A percentile compares a stretch with the other conserved stretches of the same genome.
Evolutionary conservation across 2,888 invertebrate species (phyloP).

Genomic region (Synergus itoensis): DNA sequence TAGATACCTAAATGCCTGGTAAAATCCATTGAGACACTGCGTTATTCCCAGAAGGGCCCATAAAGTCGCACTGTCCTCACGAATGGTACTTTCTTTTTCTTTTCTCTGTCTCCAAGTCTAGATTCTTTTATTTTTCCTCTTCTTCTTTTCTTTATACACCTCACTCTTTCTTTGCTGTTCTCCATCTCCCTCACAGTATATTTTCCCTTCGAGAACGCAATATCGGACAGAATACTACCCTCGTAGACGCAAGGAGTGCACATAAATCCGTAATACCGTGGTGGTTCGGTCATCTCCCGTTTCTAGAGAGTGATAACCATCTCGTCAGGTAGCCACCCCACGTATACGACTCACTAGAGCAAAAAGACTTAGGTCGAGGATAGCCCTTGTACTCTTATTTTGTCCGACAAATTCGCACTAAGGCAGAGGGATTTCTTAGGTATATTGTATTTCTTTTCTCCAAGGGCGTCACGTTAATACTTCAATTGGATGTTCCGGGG

Average conservation of each 20-base stretch:
- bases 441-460: not conserved
- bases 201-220: constrained; percentile 42
- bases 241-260: constrained; percentile 28
- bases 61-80: constrained; percentile 23
- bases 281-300: constrained; percentile 42
- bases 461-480: not conserved
- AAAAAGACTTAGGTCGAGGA: constrained; percentile 11
- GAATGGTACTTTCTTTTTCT: not conserved
- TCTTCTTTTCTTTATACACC: not conserved
- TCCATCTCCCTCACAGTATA: not conserved
- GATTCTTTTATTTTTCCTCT: not conserved
- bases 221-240: constrained; percentile 36
- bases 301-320: constrained; percentile 45
- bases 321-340: constrained; percentile 47
- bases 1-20: not conserved
- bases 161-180: not conserved
- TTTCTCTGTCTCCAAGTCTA: not conserved
- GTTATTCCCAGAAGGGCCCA: constrained; percentile 1
- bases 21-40: constrained; percentile 15
- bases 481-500: not conserved
- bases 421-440: constrained; percentile 13
- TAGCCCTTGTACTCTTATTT: constrained; percentile 35
- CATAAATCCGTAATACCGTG: constrained; percentile 50
- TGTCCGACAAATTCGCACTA: constrained; percentile 31
- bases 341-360: constrained; percentile 21